A percentile compares a stretch with the other conserved stretches of the same genome.
These are phyloP conservation scores for Xerus rutilus DNA, from an alignment of 2,797 vertebrate species.

Conservation along the genomic window DNA sequence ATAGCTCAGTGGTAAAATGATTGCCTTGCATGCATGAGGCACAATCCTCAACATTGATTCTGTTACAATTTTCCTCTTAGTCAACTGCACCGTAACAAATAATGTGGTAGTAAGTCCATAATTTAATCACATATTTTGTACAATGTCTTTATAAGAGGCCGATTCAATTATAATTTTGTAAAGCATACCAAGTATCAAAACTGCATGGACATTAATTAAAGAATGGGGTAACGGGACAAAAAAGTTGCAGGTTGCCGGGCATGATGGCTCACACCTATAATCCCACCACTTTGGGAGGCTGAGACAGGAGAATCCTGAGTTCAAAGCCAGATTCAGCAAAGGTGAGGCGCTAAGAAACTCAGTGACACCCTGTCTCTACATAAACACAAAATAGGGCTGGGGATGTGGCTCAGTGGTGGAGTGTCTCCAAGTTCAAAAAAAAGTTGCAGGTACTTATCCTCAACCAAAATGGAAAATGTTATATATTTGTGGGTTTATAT, in stretches of 20 bases:
- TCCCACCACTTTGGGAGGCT: too few relatives aligned
- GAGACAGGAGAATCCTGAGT: too few relatives aligned
- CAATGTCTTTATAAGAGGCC: background rate
- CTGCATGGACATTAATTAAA: background rate
- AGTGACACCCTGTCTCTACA: too few relatives aligned
- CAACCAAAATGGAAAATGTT: background rate
- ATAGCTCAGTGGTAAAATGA: too few relatives aligned
- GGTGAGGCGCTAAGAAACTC: too few relatives aligned
- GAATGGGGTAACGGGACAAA: background rate
- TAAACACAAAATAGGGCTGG: too few relatives aligned
- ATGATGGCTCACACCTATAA: too few relatives aligned
- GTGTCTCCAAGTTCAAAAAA: background rate
- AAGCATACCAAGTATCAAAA: background rate
- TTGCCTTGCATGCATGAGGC: too few relatives aligned
- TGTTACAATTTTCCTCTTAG: background rate
- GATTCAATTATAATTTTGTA: background rate
- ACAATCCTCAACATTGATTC: background rate
- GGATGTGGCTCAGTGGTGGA: too few relatives aligned
- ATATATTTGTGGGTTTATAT: background rate
- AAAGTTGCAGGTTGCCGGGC: too few relatives aligned
- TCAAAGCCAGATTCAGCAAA: too few relatives aligned
- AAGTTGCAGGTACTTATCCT: background rate
- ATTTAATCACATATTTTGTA: background rate
- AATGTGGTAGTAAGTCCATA: background rate
- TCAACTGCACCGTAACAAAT: background rate